A percentile compares a stretch with the other conserved stretches of the same genome.
Evolutionary conservation across 2,888 invertebrate genomes (phyloP).

Genomic region (Pristionchus exspectatus): DNA sequence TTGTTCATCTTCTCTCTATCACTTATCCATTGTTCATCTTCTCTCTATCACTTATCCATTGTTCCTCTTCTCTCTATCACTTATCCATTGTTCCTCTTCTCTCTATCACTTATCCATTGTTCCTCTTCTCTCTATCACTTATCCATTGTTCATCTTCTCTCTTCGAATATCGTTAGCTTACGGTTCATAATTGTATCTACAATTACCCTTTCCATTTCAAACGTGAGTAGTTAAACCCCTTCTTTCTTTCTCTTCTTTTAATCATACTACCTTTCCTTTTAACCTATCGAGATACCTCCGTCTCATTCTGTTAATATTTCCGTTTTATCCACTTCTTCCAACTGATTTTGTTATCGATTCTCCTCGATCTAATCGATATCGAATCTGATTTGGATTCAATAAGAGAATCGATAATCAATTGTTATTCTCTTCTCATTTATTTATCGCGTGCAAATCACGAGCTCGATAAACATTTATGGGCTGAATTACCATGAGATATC

Average conservation of each 20-base stretch:
- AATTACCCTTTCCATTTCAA: slow-evolving; percentile 32
- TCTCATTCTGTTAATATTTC: slow-evolving; percentile 19
- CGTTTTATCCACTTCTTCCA: neutral
- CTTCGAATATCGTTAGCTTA: slow-evolving; percentile 40
- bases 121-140: too few species aligned
- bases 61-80: neutral
- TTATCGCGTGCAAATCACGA: slow-evolving; percentile 37
- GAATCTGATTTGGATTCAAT: slow-evolving; percentile 26
- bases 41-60: too few species aligned
- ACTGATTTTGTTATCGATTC: slow-evolving; percentile 20
- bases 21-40: too few species aligned
- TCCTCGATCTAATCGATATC: slow-evolving; percentile 41
- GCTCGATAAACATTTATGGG: slow-evolving; percentile 40
- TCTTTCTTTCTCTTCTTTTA: neutral
- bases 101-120: slow-evolving; percentile 37
- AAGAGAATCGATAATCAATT: slow-evolving; percentile 13
- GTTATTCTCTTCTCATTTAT: slow-evolving; percentile 21
- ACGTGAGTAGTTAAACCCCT: neutral
- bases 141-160: neutral
- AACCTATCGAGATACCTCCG: slow-evolving; percentile 23
- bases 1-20: neutral
- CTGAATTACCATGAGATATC: neutral
- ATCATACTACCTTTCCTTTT: neutral
- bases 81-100: too few species aligned
- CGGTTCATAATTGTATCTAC: slow-evolving; percentile 35